phyloP scores from a whole-genome alignment of 2,113 vertebrate species.

The Danio rerio region GRCz12tu NC_133182.1:25022501-25023000 shows the following conservation, averaged over 20 bases:
- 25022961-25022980: constrained; percentile 12
- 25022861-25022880: constrained; percentile 32
- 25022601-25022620: not conserved
- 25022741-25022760: constrained; percentile 33
- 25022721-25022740: not conserved
- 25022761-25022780: constrained; percentile 41
- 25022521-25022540: no score
- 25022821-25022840: constrained; percentile 38
- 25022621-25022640: not conserved
- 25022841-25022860: constrained; percentile 14
- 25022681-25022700: not conserved
- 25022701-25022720: constrained; percentile 17
- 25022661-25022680: not conserved
- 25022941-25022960: constrained; percentile 36
- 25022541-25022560: no score
- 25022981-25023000: not conserved
- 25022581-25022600: no score
- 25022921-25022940: constrained; percentile 39
- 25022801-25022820: constrained; percentile 44
- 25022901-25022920: constrained; percentile 56
- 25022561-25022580: no score
- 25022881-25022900: constrained; percentile 28
- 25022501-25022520: no score
- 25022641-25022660: not conserved
- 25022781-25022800: constrained; percentile 48